phyloP scores from a whole-genome alignment of 2,888 invertebrate genomes.

The Amblyjoppa fuscipennis region DNA sequence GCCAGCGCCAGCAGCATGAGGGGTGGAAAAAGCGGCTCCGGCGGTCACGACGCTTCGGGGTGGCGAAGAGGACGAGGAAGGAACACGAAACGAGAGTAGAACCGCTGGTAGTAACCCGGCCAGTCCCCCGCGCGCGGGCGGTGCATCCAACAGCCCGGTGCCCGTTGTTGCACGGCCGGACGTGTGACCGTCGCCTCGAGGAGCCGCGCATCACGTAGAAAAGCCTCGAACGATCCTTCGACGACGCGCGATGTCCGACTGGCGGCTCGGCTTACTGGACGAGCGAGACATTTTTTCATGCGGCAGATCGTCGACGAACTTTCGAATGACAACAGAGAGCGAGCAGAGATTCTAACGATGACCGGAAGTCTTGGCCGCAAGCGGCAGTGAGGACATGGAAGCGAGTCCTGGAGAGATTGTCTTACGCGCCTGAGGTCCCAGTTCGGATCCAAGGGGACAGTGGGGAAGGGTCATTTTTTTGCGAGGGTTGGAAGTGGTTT shows the following conservation, averaged over 20 bases:
- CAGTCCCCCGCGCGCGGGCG: slow-evolving; percentile 84
- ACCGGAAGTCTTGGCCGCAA: background rate
- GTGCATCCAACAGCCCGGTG: slow-evolving; percentile 76
- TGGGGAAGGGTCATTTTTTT: background rate
- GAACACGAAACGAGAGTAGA: slow-evolving; percentile 75
- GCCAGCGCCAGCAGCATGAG: background rate
- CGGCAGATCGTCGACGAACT: background rate
- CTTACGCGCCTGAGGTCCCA: background rate
- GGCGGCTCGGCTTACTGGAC: background rate
- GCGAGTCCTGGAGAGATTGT: background rate
- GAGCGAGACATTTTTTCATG: background rate
- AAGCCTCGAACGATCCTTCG: background rate
- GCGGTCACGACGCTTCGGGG: slow-evolving; percentile 79
- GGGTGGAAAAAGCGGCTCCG: slow-evolving; percentile 63
- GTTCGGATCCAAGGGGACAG: background rate
- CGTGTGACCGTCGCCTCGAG: slow-evolving; percentile 51
- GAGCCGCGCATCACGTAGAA: slow-evolving; percentile 37
- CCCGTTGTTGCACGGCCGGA: slow-evolving; percentile 55
- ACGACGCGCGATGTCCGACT: background rate
- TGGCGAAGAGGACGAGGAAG: slow-evolving; percentile 80
- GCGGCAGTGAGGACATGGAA: background rate
- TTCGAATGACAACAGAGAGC: background rate
- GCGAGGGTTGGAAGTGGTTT: background rate
- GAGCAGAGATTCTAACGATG: background rate
- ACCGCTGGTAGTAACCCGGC: slow-evolving; percentile 83